Percentiles rank a stretch among this genome's conserved stretches.
Conservation (phyloP, 2,888 invertebrate genomes). For the Dione juno region DNA sequence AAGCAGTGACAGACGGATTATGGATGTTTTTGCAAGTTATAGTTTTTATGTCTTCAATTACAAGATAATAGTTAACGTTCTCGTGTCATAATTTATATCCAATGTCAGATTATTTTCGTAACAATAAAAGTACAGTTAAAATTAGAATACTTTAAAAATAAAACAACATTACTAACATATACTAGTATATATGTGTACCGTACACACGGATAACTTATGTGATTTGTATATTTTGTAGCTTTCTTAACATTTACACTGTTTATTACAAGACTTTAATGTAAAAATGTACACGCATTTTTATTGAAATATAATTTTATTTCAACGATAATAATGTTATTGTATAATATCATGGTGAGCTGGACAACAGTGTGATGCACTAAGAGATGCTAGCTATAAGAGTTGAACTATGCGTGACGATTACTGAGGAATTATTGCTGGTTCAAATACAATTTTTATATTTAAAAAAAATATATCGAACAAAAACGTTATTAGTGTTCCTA, state of each 20-base stretch:
- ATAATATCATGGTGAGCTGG: neutral
- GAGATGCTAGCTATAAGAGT: too few relatives aligned
- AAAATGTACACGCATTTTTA: too few relatives aligned
- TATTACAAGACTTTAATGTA: too few relatives aligned
- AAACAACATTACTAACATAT: too few relatives aligned
- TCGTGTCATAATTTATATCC: conserved; percentile 16
- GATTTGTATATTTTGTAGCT: neutral
- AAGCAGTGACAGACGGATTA: conserved; percentile 50
- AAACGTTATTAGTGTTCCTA: too few relatives aligned
- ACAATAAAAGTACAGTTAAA: conserved; percentile 20
- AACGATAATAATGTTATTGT: neutral
- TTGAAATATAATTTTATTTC: neutral
- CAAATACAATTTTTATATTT: too few relatives aligned
- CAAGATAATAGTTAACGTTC: conserved; percentile 14
- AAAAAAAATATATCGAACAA: too few relatives aligned
- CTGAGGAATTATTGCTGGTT: too few relatives aligned
- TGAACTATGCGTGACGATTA: too few relatives aligned
- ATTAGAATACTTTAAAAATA: neutral
- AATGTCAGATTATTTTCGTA: conserved; percentile 21
- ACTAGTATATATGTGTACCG: neutral
- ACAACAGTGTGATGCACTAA: too few relatives aligned
- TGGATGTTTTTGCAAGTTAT: conserved; percentile 44
- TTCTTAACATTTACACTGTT: too few relatives aligned
- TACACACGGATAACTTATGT: too few relatives aligned
- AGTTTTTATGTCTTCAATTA: conserved; percentile 32